phyloP scores from a whole-genome alignment of 2,113 vertebrate species.

The Pyrgilauda ruficollis region DNA sequence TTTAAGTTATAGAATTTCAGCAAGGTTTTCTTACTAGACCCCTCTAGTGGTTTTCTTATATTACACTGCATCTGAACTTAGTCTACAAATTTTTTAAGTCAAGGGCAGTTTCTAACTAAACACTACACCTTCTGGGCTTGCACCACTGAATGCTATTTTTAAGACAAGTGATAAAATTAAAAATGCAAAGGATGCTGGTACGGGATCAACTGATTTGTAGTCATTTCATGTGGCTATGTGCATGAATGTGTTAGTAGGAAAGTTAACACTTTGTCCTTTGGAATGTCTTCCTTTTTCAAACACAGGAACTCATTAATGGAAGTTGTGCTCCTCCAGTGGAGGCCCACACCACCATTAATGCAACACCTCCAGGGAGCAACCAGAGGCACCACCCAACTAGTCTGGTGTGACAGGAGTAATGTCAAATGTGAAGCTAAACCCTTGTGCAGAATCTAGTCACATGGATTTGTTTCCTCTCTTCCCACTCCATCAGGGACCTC shows the following conservation, averaged over 20 bases:
- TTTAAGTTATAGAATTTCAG: background rate
- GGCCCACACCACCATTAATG: background rate
- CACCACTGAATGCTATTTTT: background rate
- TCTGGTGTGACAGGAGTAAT: background rate
- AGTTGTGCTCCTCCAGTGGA: background rate
- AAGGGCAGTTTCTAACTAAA: background rate
- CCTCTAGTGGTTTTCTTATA: background rate
- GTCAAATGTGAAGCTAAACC: background rate
- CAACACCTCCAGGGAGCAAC: background rate
- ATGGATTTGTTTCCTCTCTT: background rate
- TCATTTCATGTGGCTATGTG: background rate
- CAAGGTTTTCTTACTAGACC: background rate
- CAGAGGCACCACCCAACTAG: background rate
- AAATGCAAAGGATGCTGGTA: background rate
- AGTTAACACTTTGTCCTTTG: background rate
- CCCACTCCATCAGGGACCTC: background rate
- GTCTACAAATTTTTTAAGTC: background rate
- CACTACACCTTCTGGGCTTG: background rate
- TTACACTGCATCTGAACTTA: background rate
- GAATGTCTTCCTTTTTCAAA: background rate
- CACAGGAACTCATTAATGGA: background rate
- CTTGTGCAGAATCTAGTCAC: background rate
- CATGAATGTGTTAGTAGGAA: background rate
- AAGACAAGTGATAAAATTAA: background rate
- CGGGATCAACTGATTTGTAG: background rate